Conservation (phyloP, 2,113 vertebrate genomes). For the Microcebus lehilahytsara region DNA sequence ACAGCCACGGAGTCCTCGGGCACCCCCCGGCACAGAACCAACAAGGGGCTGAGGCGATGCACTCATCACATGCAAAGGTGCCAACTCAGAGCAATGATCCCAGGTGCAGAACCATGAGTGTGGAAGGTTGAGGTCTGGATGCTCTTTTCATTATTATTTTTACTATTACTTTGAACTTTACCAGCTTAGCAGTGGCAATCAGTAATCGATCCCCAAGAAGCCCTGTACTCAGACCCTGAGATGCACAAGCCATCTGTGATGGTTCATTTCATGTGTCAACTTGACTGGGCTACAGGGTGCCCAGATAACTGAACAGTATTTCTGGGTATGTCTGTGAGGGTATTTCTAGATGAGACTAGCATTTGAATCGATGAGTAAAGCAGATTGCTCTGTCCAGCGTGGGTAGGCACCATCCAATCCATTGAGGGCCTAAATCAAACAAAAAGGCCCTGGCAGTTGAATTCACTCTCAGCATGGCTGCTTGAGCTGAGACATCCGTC, state of each 20-base stretch:
- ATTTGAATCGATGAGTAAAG: not conserved
- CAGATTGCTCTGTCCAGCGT: not conserved
- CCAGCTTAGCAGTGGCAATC: not conserved
- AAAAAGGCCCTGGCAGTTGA: not conserved
- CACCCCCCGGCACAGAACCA: not conserved
- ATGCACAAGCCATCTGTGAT: not conserved
- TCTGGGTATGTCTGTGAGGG: not conserved
- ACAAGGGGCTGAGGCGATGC: not conserved
- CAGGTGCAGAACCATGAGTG: not conserved
- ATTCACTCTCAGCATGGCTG: not conserved
- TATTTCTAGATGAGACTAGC: not conserved
- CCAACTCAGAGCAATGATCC: not conserved
- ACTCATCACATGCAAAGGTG: not conserved
- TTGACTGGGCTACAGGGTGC: not conserved
- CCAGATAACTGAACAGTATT: not conserved
- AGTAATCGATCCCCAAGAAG: not conserved
- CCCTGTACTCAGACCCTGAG: not conserved
- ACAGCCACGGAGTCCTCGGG: not conserved
- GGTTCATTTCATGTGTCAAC: not conserved
- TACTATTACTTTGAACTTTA: not conserved
- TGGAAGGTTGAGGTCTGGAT: not conserved
- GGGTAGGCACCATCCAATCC: too few species aligned
- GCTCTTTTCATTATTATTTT: not conserved
- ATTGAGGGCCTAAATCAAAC: not conserved
- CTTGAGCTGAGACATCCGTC: not conserved